A percentile compares a stretch with the other conserved stretches of the same genome.
Evolutionary conservation across 2,888 invertebrate genomes (phyloP).

Genomic region (Beris chalybata): DNA sequence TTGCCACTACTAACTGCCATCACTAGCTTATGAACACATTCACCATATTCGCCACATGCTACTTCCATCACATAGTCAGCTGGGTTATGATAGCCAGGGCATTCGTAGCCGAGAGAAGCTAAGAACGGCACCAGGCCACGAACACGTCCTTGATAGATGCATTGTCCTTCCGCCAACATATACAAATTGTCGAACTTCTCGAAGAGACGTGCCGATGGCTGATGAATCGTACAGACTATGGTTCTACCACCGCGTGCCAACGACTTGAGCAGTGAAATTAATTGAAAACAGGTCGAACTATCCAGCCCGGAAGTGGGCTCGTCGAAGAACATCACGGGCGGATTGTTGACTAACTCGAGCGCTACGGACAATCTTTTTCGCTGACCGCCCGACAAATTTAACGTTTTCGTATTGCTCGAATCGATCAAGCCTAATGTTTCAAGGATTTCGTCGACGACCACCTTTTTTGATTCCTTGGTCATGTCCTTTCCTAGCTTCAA

Average conservation of each 20-base stretch:
- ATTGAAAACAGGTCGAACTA: conserved; percentile 92
- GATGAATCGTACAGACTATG: conserved; percentile 95
- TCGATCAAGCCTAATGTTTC: conserved; percentile 81
- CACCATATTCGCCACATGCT: conserved; percentile 92
- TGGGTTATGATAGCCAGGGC: conserved; percentile 95
- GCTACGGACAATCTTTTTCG: conserved; percentile 89
- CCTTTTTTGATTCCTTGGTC: conserved; percentile 70
- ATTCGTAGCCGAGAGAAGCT: conserved; percentile 79
- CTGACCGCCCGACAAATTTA: conserved; percentile 87
- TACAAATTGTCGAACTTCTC: conserved; percentile 95
- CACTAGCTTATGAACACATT: conserved; percentile 81
- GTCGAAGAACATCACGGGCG: conserved; percentile 97
- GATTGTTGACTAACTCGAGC: conserved; percentile 91
- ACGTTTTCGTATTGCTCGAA: conserved; percentile 76
- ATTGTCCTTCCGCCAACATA: conserved; percentile 89
- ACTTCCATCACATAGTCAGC: conserved; percentile 98
- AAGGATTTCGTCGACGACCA: conserved; percentile 82
- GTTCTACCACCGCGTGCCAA: conserved; percentile 86
- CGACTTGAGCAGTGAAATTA: conserved; percentile 84
- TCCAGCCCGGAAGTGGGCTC: conserved; percentile 93
- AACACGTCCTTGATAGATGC: conserved; percentile 87
- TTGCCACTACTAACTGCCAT: conserved; percentile 80
- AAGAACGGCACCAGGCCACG: conserved; percentile 85
- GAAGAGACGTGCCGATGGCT: conserved; percentile 92
- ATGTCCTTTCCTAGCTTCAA: conserved; percentile 85